Percentiles rank a stretch among this genome's conserved stretches.
phyloP scores from a whole-genome alignment of 1,140 invertebrate species.

The Coenobita brevimanus region DNA sequence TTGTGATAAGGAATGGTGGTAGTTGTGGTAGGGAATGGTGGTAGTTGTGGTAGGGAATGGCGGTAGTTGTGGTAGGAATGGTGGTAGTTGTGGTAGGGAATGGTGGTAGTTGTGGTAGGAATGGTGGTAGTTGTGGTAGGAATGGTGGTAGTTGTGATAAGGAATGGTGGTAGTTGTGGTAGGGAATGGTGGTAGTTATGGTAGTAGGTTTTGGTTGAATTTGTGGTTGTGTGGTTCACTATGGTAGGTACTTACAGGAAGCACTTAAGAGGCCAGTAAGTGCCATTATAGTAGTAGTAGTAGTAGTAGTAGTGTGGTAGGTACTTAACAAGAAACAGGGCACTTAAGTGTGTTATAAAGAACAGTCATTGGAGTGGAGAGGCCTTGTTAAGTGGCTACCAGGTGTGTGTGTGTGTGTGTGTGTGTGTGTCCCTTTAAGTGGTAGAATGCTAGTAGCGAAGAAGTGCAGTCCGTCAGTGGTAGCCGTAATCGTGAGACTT shows the following conservation, averaged over 20 bases:
- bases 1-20: too few species aligned
- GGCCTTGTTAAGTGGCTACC: too few species aligned
- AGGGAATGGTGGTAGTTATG: background rate
- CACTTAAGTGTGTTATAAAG: background rate
- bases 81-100: background rate
- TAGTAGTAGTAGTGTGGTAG: background rate
- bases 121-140: background rate
- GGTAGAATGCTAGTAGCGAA: too few species aligned
- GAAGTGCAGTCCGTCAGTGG: too few species aligned
- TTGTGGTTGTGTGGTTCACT: background rate
- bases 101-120: background rate
- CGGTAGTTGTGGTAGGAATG: background rate
- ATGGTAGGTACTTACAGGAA: background rate
- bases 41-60: too few species aligned
- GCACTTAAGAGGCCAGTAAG: background rate
- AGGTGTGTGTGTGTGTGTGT: background rate
- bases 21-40: too few species aligned
- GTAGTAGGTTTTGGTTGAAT: background rate
- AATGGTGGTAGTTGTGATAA: too few species aligned
- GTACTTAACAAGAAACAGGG: background rate
- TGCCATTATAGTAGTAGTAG: background rate
- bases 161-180: too few species aligned
- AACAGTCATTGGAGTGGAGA: background rate
- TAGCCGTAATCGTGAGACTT: constrained; percentile 5
- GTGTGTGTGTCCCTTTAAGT: background rate